phyloP scores from a whole-genome alignment of 2,888 invertebrate genomes.

The Ferrisia virgata region DNA sequence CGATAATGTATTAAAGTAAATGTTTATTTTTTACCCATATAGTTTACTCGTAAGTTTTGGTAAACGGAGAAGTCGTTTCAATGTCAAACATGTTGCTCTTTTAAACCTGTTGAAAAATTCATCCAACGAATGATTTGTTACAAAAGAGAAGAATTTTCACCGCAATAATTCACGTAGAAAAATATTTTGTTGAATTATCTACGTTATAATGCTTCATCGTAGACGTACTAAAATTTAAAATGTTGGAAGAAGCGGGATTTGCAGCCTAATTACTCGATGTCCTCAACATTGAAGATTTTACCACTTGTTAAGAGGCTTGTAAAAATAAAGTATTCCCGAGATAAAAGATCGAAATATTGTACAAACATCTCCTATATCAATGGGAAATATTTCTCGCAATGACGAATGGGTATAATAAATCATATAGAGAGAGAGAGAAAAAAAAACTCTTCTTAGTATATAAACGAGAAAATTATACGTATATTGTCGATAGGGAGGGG shows the following conservation, averaged over 20 bases:
- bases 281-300: background rate
- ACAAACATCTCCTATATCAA: background rate
- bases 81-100: background rate
- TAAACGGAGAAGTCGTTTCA: background rate
- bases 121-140: background rate
- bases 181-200: background rate
- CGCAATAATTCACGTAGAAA: background rate
- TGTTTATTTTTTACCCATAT: background rate
- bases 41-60: background rate
- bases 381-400: background rate
- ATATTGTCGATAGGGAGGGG: background rate
- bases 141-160: background rate
- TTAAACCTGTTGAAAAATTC: background rate
- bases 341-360: background rate
- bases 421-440: no score
- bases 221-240: background rate
- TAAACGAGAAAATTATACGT: background rate
- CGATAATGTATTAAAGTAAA: background rate
- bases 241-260: background rate
- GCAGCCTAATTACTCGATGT: background rate
- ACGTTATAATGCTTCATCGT: background rate
- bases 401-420: slow-evolving; percentile 12
- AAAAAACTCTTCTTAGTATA: background rate
- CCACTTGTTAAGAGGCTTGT: background rate
- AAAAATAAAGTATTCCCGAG: background rate